Base-by-base conservation (phyloP, 2,797 vertebrate species). In the Cryptoblepharus egeriae region DNA sequence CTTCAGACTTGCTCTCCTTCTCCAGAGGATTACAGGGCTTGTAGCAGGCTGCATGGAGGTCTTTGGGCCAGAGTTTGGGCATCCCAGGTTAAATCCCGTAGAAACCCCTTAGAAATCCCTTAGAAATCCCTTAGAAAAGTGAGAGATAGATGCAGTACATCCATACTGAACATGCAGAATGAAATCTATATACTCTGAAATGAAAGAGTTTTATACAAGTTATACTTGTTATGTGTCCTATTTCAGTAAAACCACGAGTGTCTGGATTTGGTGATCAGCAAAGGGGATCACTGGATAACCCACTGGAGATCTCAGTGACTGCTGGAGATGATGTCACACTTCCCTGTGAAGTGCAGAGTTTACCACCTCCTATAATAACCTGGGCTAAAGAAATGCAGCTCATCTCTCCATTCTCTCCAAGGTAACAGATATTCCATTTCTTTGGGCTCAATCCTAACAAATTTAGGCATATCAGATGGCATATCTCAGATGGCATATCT, bases 361-460 rank as follows among this genome's bases (percentile, higher is more conserved):
- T 97, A 75, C 99, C 99, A 22, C 98, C 98, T 20, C 98, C 99
- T 26, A 88, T 97, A 84, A 96, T 99, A 84, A 97, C 96, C 85
- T 99, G 99, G 99, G 97, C 98, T 92, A 98, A 96, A 92, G 98
- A 98, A 88, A 96, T 86, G 82, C 98, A 98, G 72, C 97, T 98
- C 85, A 97, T 99, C 91, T 99, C 98, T 71, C 98, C 98, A 0
- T 98, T 97, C 92, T 99, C 99, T 79, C 95, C 96, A 65, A 98
- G 99, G 98, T 99, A 96, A 93, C 3, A 70, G 30, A 49, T 63
- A 2, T 75, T 75, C n/a, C 22, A 6, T 58, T 71, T 76, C 2
- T 61, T n/a, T n/a, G n/a, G n/a, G n/a, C n/a, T n/a, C n/a, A n/a
- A n/a, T n/a, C n/a, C n/a, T n/a, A n/a, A n/a, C n/a, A n/a, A n/a